Percentiles rank a stretch among this genome's conserved stretches.
These are phyloP conservation scores for Arremon brunneinucha DNA, from an alignment of 2,797 vertebrate genomes.

Conservation along the genomic window DNA sequence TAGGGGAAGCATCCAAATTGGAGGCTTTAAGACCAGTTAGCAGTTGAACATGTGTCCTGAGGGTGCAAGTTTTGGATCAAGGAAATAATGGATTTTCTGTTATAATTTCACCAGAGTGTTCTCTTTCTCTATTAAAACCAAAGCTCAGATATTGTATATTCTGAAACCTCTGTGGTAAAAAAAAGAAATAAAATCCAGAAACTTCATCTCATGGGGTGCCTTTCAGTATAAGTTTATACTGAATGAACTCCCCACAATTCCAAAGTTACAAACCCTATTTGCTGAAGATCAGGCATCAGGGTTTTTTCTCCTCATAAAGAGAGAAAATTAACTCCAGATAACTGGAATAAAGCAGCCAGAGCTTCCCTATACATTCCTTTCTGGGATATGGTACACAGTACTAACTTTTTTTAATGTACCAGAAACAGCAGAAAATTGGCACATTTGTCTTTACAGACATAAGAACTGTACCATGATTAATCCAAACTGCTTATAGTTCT, in stretches of 20 bases:
- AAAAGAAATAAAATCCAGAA: neutral
- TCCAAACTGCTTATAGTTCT: neutral
- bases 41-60: neutral
- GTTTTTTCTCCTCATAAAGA: neutral
- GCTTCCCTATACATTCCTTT: neutral
- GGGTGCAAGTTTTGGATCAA: neutral
- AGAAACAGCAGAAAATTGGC: neutral
- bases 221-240: neutral
- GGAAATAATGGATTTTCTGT: neutral
- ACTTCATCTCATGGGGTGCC: neutral
- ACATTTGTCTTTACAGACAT: neutral
- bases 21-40: neutral
- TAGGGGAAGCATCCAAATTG: neutral
- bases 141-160: neutral
- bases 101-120: neutral
- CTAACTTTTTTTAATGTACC: neutral
- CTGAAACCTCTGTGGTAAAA: neutral
- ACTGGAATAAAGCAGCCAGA: neutral
- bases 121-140: neutral
- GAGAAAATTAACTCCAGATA: neutral
- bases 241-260: neutral
- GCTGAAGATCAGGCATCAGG: neutral
- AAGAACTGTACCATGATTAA: neutral
- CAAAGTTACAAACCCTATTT: neutral
- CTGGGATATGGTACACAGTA: accelerated